Percentiles rank a stretch among this genome's conserved stretches.
Evolutionary conservation across 2,797 vertebrate species (phyloP).

Genomic region (Ibycter americanus): DNA sequence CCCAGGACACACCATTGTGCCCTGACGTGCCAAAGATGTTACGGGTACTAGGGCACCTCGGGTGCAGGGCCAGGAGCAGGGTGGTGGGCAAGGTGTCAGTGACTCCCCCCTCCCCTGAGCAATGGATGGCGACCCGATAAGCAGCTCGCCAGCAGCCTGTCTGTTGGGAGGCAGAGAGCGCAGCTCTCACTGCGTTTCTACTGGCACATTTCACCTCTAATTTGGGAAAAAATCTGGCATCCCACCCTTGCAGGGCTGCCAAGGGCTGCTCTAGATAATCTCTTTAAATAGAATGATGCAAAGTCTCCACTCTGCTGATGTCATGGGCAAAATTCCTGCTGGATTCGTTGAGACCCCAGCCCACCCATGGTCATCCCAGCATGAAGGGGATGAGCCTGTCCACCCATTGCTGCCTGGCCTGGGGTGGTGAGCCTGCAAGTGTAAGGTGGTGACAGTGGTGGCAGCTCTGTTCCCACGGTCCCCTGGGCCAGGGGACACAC

Average conservation of each 20-base stretch:
- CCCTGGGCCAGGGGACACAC: background rate
- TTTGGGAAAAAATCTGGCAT: slow-evolving; percentile 38
- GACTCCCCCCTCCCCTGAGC: background rate
- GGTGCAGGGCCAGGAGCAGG: background rate
- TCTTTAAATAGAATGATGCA: slow-evolving; percentile 11
- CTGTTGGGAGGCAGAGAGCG: background rate
- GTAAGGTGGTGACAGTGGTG: background rate
- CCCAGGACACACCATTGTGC: background rate
- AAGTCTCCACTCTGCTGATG: background rate
- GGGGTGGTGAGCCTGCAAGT: background rate
- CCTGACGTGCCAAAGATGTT: background rate
- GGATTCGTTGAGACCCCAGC: rapidly evolving
- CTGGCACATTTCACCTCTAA: slow-evolving; percentile 45
- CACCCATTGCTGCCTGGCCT: background rate
- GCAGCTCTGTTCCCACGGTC: background rate
- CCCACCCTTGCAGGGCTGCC: background rate
- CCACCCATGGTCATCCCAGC: background rate
- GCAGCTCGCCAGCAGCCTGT: background rate
- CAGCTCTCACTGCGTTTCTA: background rate
- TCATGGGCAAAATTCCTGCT: background rate
- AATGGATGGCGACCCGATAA: background rate
- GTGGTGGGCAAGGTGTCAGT: background rate
- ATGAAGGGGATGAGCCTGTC: rapidly evolving
- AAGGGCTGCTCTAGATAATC: slow-evolving; percentile 40
- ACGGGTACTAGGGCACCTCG: background rate